These are phyloP conservation scores for Rotaria macrura DNA, from an alignment of 2,888 invertebrate genomes.

Conservation along the genomic window DNA sequence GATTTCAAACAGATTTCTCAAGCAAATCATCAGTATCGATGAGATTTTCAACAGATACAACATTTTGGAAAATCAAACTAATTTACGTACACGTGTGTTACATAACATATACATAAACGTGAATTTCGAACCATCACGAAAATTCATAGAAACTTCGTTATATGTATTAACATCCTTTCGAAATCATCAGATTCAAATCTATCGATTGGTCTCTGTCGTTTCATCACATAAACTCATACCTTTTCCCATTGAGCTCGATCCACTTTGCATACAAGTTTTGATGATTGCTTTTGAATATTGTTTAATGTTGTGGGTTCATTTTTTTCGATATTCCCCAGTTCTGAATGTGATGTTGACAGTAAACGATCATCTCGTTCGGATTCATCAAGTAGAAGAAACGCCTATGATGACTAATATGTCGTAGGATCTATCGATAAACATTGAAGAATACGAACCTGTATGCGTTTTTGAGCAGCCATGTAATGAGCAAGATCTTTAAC, in stretches of 20 bases:
- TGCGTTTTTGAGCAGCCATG: neutral
- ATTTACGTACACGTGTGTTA: too few relatives aligned
- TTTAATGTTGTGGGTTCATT: neutral
- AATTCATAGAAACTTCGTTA: too few relatives aligned
- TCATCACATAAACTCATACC: neutral
- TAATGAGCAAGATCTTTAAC: neutral
- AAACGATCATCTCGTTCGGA: neutral
- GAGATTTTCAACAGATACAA: too few relatives aligned
- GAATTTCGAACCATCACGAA: too few relatives aligned
- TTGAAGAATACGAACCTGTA: neutral
- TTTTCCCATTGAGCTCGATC: neutral
- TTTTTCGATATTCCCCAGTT: neutral
- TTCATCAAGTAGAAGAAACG: neutral
- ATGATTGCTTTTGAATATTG: neutral
- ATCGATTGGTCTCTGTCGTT: too few relatives aligned
- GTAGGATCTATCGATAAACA: too few relatives aligned
- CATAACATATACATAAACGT: too few relatives aligned
- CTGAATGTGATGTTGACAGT: neutral
- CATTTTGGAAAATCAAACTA: too few relatives aligned
- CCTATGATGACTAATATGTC: neutral
- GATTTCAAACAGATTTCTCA: too few relatives aligned
- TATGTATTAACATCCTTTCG: too few relatives aligned
- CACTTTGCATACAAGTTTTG: neutral
- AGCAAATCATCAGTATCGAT: too few relatives aligned
- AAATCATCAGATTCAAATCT: too few relatives aligned